A percentile compares a stretch with the other conserved stretches of the same genome.
phyloP scores from a whole-genome alignment of 2,888 invertebrate species.

The Xanthorhoe spadicearia region DNA sequence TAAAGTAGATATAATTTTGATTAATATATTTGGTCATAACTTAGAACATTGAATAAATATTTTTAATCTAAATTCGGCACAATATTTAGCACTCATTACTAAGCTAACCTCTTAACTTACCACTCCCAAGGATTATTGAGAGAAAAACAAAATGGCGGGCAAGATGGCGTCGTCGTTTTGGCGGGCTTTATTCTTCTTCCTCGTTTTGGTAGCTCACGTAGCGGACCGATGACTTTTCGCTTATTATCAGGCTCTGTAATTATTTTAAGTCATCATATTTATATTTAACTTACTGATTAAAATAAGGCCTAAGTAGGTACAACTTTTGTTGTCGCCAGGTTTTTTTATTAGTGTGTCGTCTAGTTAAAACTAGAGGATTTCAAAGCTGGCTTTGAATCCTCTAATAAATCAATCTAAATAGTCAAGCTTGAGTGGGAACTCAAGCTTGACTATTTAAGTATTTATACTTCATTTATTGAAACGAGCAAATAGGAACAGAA shows the following conservation, averaged over 20 bases:
- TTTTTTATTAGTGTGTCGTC: no score
- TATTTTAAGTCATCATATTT: not conserved
- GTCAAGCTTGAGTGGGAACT: no score
- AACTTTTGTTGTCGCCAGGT: no score
- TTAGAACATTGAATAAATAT: conserved; percentile 35
- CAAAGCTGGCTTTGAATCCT: no score
- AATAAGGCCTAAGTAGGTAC: no score
- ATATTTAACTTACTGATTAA: no score
- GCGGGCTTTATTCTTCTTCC: conserved; percentile 88
- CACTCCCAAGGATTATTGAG: conserved; percentile 49
- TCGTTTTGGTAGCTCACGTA: conserved; percentile 98
- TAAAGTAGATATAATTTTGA: conserved; percentile 49
- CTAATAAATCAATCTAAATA: no score
- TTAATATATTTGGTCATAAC: conserved; percentile 42
- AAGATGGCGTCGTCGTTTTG: conserved; percentile 60
- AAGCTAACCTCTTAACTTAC: conserved; percentile 48
- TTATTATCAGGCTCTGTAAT: conserved; percentile 92
- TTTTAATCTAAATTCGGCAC: conserved; percentile 41
- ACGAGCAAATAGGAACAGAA: no score
- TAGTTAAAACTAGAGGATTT: no score
- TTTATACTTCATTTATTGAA: no score
- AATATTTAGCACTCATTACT: conserved; percentile 41
- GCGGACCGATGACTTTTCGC: conserved; percentile 96
- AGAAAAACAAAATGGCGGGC: conserved; percentile 54
- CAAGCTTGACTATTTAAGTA: no score